These are phyloP conservation scores for Drosophila watanabei DNA, from an alignment of 1,140 invertebrate genomes.

Conservation along the genomic window DNA sequence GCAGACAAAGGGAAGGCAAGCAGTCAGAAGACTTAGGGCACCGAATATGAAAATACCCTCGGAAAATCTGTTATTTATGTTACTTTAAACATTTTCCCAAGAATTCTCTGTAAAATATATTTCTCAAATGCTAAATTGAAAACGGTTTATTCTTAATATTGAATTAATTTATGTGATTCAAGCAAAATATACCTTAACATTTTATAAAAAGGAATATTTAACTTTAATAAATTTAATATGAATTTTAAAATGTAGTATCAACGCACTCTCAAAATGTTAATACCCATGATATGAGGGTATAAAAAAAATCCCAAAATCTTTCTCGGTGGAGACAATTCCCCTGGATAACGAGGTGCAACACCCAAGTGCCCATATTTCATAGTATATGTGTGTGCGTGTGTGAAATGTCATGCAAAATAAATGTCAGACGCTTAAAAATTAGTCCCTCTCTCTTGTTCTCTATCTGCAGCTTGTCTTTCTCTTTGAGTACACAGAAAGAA, in stretches of 20 bases:
- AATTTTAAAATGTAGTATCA: too few relatives aligned
- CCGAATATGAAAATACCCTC: not conserved
- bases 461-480: conserved; percentile 16
- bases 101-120: not conserved
- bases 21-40: not conserved
- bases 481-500: not conserved
- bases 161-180: too few relatives aligned
- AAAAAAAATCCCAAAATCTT: conserved; percentile 4
- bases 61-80: not conserved
- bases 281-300: not conserved
- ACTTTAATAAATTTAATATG: too few relatives aligned
- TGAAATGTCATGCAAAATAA: conserved; percentile 80
- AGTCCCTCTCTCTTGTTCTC: conserved; percentile 35
- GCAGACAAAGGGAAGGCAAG: conserved; percentile 36
- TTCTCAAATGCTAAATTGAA: too few relatives aligned
- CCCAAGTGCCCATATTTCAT: conserved; percentile 47
- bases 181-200: too few relatives aligned
- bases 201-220: too few relatives aligned
- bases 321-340: conserved; percentile 36
- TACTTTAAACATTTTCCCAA: too few relatives aligned
- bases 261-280: not conserved
- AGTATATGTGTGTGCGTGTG: conserved; percentile 34
- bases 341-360: conserved; percentile 75
- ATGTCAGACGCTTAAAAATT: conserved; percentile 65
- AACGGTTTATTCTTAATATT: too few relatives aligned